Conservation (phyloP, 2,113 vertebrate species). For the Chloropsis cyanopogon region DNA sequence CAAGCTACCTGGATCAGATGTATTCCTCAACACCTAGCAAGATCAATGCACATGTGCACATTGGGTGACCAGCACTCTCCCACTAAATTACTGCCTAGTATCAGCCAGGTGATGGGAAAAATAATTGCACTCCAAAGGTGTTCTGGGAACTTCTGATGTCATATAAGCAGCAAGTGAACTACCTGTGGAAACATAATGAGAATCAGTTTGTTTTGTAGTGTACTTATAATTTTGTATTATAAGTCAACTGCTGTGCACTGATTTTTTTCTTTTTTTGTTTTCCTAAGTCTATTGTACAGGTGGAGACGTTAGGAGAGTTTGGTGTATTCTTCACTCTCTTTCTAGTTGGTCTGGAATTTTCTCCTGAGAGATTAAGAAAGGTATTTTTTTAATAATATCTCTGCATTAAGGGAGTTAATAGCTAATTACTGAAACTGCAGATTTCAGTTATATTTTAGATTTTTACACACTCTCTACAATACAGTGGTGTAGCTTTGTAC, state of each 20-base stretch:
- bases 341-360: slow-evolving; percentile 95
- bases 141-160: not conserved
- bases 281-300: slow-evolving; percentile 92
- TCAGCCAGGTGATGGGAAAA: not conserved
- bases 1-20: not conserved
- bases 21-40: not conserved
- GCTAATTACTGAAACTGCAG: not conserved
- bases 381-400: slow-evolving; percentile 60
- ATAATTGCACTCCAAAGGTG: not conserved
- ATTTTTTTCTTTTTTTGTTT: not conserved
- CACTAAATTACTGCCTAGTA: not conserved
- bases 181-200: not conserved
- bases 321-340: slow-evolving; percentile 99
- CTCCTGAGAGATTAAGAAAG: slow-evolving; percentile 94
- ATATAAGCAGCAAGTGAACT: not conserved
- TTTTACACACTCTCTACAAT: not conserved
- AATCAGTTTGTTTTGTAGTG: not conserved
- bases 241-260: not conserved
- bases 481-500: not conserved
- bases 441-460: not conserved
- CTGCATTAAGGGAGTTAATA: not conserved
- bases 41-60: fast-evolving
- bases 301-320: slow-evolving; percentile 93
- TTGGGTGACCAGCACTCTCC: not conserved
- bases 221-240: not conserved